Evolutionary conservation across 2,113 vertebrate genomes (phyloP).

Genomic region (Chrysemys picta): DNA sequence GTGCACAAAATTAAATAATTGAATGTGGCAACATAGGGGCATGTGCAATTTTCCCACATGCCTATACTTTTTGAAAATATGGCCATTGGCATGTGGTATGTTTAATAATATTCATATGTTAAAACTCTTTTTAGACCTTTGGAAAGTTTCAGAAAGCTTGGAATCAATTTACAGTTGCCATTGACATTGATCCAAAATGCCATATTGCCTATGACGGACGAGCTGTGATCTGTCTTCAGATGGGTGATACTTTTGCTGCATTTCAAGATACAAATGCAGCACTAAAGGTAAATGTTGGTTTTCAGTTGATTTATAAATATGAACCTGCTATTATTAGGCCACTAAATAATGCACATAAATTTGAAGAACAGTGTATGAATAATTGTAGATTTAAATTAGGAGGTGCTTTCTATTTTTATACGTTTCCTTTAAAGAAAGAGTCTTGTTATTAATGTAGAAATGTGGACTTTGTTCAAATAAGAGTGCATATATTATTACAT

Average conservation of each 20-base stretch:
- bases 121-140: constrained; percentile 73
- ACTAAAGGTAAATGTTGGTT: constrained; percentile 77
- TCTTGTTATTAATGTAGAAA: neutral
- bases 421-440: neutral
- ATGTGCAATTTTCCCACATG: neutral
- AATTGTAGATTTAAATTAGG: neutral
- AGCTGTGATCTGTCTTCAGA: constrained; percentile 82
- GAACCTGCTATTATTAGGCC: neutral
- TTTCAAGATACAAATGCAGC: constrained; percentile 83
- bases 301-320: neutral
- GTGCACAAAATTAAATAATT: neutral
- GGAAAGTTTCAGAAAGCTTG: constrained; percentile 84
- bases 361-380: neutral
- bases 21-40: neutral
- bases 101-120: constrained; percentile 10
- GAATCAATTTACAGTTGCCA: constrained; percentile 81
- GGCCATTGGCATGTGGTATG: neutral
- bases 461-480: neutral
- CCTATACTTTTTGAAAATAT: neutral
- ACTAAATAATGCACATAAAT: neutral
- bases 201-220: constrained; percentile 79
- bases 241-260: constrained; percentile 81
- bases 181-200: constrained; percentile 73
- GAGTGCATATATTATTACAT: neutral
- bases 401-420: neutral